Conservation (phyloP, 2,888 invertebrate species). For the Tenthredo mesomela region DNA sequence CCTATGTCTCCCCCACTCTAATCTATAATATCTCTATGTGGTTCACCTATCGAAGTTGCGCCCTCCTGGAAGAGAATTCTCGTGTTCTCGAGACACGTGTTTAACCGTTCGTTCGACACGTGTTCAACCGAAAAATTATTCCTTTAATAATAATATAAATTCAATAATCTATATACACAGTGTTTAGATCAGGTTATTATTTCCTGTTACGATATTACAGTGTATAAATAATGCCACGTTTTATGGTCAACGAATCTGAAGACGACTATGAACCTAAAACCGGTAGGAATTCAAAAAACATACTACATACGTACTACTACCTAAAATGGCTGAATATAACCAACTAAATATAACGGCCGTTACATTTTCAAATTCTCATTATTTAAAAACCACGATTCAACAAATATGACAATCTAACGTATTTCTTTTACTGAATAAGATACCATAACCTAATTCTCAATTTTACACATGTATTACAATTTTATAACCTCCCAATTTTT, state of each 20-base stretch:
- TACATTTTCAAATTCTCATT: slow-evolving; percentile 48
- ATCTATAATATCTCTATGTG: no score
- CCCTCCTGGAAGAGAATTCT: no score
- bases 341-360: slow-evolving; percentile 17
- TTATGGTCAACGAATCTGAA: slow-evolving; percentile 61
- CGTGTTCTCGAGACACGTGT: slow-evolving; percentile 3
- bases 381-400: neutral
- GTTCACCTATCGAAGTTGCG: no score
- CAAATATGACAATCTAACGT: neutral
- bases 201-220: neutral
- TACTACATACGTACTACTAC: slow-evolving; percentile 50
- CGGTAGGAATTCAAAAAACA: slow-evolving; percentile 59
- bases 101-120: neutral
- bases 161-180: neutral
- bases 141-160: no score
- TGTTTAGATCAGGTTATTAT: neutral
- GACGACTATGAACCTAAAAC: slow-evolving; percentile 62
- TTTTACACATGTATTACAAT: neutral
- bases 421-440: neutral
- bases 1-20: no score
- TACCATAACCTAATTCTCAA: neutral
- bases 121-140: neutral
- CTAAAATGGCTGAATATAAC: slow-evolving; percentile 48
- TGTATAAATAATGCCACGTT: slow-evolving; percentile 62
- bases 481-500: neutral